These are phyloP conservation scores for Entomobrya proxima DNA, from an alignment of 2,888 invertebrate species.

Conservation along the genomic window DNA sequence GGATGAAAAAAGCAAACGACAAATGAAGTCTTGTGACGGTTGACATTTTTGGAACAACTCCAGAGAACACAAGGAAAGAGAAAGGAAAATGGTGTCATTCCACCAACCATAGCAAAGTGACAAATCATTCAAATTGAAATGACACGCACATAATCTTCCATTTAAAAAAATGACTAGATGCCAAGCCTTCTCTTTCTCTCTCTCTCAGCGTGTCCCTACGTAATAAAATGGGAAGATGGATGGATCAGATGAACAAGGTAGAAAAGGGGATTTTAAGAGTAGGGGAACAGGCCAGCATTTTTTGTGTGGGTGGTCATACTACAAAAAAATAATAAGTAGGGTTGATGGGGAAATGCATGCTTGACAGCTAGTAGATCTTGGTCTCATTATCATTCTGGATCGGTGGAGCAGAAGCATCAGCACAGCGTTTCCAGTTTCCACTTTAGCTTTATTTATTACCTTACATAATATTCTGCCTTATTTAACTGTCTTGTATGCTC, in stretches of 20 bases:
- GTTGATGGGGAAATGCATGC: background rate
- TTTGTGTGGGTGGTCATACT: too few relatives aligned
- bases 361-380: background rate
- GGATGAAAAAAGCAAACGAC: background rate
- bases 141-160: constrained; percentile 3
- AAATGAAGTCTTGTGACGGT: too few relatives aligned
- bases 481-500: background rate
- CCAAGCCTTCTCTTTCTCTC: background rate
- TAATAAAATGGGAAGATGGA: too few relatives aligned
- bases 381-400: constrained; percentile 26
- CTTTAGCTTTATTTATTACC: constrained; percentile 33
- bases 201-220: too few relatives aligned
- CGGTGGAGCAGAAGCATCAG: background rate
- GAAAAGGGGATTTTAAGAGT: too few relatives aligned
- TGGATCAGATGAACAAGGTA: too few relatives aligned
- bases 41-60: too few relatives aligned
- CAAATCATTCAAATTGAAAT: constrained; percentile 31
- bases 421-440: too few relatives aligned
- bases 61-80: background rate
- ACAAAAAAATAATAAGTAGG: too few relatives aligned
- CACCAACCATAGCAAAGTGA: background rate
- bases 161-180: background rate
- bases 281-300: too few relatives aligned
- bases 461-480: background rate
- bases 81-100: background rate